Evolutionary conservation across 1,140 invertebrate genomes (phyloP).

Genomic region (Hylaeus anthracinus): DNA sequence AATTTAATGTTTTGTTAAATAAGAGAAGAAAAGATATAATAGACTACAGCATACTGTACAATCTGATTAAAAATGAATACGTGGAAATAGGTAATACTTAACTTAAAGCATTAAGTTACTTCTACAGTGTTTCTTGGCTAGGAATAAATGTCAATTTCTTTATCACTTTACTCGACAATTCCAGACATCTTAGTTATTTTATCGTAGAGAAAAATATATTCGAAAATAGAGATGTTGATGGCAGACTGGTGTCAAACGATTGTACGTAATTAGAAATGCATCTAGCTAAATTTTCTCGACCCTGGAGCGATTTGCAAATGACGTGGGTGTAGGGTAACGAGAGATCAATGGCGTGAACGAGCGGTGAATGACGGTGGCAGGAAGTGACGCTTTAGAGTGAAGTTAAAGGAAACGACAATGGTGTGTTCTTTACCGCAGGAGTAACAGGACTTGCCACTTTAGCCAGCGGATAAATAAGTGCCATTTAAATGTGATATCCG

Average conservation of each 20-base stretch:
- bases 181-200: too few species aligned
- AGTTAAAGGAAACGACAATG: conserved; percentile 50
- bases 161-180: too few species aligned
- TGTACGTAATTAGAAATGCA: conserved; percentile 57
- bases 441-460: conserved; percentile 58
- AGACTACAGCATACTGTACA: too few species aligned
- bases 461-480: conserved; percentile 61
- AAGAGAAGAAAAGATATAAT: too few species aligned
- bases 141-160: too few species aligned
- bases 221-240: not conserved
- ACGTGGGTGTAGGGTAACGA: conserved; percentile 29
- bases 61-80: too few species aligned
- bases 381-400: conserved; percentile 46
- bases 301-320: conserved; percentile 58
- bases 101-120: too few species aligned
- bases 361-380: conserved; percentile 52
- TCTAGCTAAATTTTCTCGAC: conserved; percentile 67
- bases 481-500: conserved; percentile 66
- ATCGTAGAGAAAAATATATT: not conserved
- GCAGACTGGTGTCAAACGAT: conserved; percentile 1
- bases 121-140: too few species aligned
- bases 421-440: conserved; percentile 40
- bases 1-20: too few species aligned
- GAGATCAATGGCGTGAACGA: conserved; percentile 26
- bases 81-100: too few species aligned